Base-by-base conservation (phyloP, 2,113 vertebrate species). In the Rhineura floridana region DNA sequence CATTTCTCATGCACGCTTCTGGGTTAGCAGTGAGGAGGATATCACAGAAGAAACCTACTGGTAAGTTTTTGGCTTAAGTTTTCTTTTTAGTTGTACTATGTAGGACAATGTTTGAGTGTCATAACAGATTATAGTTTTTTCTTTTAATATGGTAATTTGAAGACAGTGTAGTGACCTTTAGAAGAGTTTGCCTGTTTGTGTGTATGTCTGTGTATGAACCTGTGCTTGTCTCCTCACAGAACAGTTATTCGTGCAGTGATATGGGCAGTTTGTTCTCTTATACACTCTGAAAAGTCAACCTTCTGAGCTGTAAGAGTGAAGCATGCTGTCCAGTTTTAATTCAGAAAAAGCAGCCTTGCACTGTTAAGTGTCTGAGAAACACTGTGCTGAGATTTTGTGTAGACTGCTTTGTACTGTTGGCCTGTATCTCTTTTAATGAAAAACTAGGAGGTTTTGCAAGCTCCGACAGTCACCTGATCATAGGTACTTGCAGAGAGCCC, bases 1-100 rank as follows among this genome's bases (percentile, higher is more conserved):
- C 1, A 97, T 99, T 90, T 97, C 90, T 52, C 97, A 97, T 0
- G 97, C 98, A 0, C 96, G 98, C 17, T 94, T 99, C 91, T 99
- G 99, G 98, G 95, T 97, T 92, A 98, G 96, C 0, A 96, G 93
- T 0, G 96, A 98, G 72, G 88, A 85, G 0, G 93, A 93, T 21
- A 97, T 98, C 6, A 50, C 6, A 59, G 97, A 97, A 94, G 88
- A 96, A 1, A 92, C 81, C 6, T 99, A 98, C 89, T 98, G 98
- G 99, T 99, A 93, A 93, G 97, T 87, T 19, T 33, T 88, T 6
- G n/a, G 46, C 21, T 0, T 0, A 73, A 77, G 23, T 75, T 82
- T 63, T 23, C 36, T 21, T 82, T 77, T 65, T 13, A 12, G 65
- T 69, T 36, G 30, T 73, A 25, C 6, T 30, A 10, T n/a, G 39